Conservation (phyloP, 1,140 invertebrate species). For the Trichonephila clavata region DNA sequence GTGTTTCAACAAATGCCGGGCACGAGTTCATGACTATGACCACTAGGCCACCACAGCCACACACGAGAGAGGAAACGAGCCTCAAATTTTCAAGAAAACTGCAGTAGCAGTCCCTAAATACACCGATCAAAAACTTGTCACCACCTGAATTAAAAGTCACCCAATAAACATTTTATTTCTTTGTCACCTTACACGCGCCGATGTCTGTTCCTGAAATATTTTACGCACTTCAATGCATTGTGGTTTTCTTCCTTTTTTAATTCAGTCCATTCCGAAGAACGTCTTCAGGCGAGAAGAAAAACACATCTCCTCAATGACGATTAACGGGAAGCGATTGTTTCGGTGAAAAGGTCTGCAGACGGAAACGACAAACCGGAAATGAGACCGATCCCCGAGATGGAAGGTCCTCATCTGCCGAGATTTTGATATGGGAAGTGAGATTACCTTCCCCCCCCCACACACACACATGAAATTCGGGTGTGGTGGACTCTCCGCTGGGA, state of each 20-base stretch:
- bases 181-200: too few relatives aligned
- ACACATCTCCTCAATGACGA: neutral
- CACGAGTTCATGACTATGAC: too few relatives aligned
- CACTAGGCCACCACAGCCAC: too few relatives aligned
- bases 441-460: neutral
- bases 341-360: neutral
- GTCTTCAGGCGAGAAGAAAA: neutral
- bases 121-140: too few relatives aligned
- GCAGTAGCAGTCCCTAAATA: too few relatives aligned
- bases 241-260: neutral
- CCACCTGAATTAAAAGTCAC: too few relatives aligned
- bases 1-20: too few relatives aligned
- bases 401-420: neutral
- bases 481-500: neutral
- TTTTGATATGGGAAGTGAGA: neutral
- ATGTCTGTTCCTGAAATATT: too few relatives aligned
- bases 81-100: too few relatives aligned
- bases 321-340: neutral
- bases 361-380: conserved; percentile 7
- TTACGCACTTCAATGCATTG: too few relatives aligned
- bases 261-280: neutral
- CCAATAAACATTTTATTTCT: too few relatives aligned
- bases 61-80: too few relatives aligned
- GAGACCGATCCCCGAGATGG: neutral
- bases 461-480: neutral